Percentiles rank a stretch among this genome's conserved stretches.
Evolutionary conservation across 2,113 vertebrate genomes (phyloP).

Genomic region (Vulpes vulpes): DNA sequence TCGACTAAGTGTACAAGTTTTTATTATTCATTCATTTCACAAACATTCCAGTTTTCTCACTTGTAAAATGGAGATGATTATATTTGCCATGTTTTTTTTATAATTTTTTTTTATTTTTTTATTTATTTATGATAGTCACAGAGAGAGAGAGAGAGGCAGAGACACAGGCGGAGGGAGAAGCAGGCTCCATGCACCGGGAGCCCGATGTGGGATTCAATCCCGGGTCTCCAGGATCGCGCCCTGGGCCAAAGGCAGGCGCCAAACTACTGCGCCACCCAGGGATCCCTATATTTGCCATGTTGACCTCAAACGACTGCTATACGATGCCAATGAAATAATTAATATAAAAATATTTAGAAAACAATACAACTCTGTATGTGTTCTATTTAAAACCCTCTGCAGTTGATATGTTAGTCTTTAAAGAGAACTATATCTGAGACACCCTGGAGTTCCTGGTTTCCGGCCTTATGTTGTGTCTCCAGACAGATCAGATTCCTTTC

Average conservation of each 20-base stretch:
- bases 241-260: too few relatives aligned
- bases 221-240: too few relatives aligned
- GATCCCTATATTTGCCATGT: neutral
- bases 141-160: too few relatives aligned
- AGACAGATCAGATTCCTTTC: constrained; percentile 10
- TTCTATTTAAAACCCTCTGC: neutral
- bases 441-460: neutral
- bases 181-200: too few relatives aligned
- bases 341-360: neutral
- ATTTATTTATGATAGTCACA: too few relatives aligned
- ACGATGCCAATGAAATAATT: neutral
- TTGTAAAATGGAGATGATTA: neutral
- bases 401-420: neutral
- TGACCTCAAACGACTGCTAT: neutral
- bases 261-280: too few relatives aligned
- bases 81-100: neutral
- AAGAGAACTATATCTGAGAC: neutral
- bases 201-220: too few relatives aligned
- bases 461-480: neutral
- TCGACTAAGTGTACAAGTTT: fast-evolving
- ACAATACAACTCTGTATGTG: neutral
- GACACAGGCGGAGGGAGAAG: too few relatives aligned
- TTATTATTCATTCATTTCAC: neutral
- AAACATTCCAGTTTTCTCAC: neutral
- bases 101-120: too few relatives aligned